Conservation (phyloP, 2,113 vertebrate genomes). For the Perccottus glenii region DNA sequence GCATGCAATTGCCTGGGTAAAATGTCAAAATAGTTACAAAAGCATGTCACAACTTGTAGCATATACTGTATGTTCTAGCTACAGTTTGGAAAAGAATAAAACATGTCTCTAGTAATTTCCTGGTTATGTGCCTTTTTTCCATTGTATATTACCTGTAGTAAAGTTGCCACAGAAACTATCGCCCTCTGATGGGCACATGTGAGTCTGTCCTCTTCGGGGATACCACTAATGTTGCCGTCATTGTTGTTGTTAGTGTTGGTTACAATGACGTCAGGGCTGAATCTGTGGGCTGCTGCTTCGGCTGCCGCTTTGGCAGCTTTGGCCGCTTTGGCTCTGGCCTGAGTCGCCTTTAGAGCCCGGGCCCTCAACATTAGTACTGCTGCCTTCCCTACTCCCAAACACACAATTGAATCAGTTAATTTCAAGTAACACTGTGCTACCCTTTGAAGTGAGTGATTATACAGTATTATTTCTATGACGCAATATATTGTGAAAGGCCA, state of each 20-base stretch:
- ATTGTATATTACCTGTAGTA: slow-evolving; percentile 62
- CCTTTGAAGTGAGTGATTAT: too few species aligned
- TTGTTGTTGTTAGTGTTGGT: slow-evolving; percentile 39
- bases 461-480: too few species aligned
- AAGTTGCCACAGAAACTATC: slow-evolving; percentile 69
- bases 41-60: too few species aligned
- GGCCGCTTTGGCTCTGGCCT: slow-evolving; percentile 58
- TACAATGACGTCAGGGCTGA: slow-evolving; percentile 66
- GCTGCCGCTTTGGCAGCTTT: slow-evolving; percentile 78
- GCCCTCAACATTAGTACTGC: slow-evolving; percentile 83
- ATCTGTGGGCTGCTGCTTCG: slow-evolving; percentile 70
- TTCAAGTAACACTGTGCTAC: too few species aligned
- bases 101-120: too few species aligned
- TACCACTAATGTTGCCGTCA: slow-evolving; percentile 2
- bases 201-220: slow-evolving; percentile 62
- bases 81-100: too few species aligned
- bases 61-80: too few species aligned
- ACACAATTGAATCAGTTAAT: background rate
- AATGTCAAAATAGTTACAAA: background rate
- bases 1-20: slow-evolving; percentile 73
- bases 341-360: slow-evolving; percentile 72
- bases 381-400: slow-evolving; percentile 74
- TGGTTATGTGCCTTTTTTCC: background rate
- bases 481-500: too few species aligned
- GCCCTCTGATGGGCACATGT: slow-evolving; percentile 75